Evolutionary conservation across 2,888 invertebrate genomes (phyloP).

Genomic region (Clunio marinus): DNA sequence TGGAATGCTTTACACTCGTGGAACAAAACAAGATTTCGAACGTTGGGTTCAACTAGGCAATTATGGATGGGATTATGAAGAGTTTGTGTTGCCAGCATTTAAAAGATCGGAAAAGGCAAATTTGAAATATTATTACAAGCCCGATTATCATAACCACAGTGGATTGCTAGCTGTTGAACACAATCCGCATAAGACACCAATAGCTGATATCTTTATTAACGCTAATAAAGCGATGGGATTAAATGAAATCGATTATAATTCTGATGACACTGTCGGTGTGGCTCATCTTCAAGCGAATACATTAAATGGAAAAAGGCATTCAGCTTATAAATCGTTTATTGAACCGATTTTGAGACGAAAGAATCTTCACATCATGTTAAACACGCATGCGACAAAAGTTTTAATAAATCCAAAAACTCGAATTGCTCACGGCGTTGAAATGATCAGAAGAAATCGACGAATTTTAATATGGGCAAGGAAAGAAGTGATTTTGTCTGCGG

Average conservation of each 20-base stretch:
- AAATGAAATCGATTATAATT: constrained; percentile 51
- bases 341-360: constrained; percentile 52
- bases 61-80: constrained; percentile 55
- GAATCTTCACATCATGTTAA: constrained; percentile 53
- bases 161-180: constrained; percentile 47
- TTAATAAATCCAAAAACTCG: constrained; percentile 53
- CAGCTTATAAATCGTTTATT: constrained; percentile 59
- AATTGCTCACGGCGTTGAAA: constrained; percentile 53
- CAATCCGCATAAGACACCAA: constrained; percentile 45
- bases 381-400: constrained; percentile 59
- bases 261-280: constrained; percentile 49
- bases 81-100: constrained; percentile 51
- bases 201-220: constrained; percentile 47
- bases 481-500: constrained; percentile 84
- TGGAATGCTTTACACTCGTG: constrained; percentile 58
- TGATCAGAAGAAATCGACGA: constrained; percentile 53
- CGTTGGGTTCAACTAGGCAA: constrained; percentile 57
- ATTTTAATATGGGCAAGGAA: constrained; percentile 59
- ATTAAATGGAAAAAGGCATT: constrained; percentile 54
- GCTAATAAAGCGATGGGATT: constrained; percentile 52
- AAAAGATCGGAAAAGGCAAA: constrained; percentile 48
- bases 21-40: constrained; percentile 63
- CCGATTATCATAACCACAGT: constrained; percentile 49
- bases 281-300: constrained; percentile 52
- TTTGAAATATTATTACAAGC: constrained; percentile 42